Base-by-base conservation (phyloP, 2,113 vertebrate species). In the Passer montanus region DNA sequence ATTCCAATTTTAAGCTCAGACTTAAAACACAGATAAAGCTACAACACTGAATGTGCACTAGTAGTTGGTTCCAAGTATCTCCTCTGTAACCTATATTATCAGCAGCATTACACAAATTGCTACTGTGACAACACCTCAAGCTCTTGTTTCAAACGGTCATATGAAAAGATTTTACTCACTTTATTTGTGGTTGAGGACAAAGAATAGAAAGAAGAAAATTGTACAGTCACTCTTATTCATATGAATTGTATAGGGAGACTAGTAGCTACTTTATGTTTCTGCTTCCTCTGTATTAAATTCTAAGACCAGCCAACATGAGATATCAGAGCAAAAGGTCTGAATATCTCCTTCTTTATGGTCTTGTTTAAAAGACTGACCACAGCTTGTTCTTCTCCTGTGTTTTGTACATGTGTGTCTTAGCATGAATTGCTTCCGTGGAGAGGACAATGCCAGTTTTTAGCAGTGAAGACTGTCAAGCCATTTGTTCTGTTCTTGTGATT, bases 81-180 rank as follows among this genome's bases (percentile, higher is more conserved):
- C 3, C 24, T 64, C 72, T 69, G 22, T 63, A 67, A 52, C 24
- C 7, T 53, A 0, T 39, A 31, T 26, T 5, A 44, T 43, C 50
- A 69, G 41, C 4, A 66, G 10, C 7, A 22, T 79, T 53, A 22
- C n/a, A 69, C 21, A 75, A 39, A 33, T 30, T 59, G 15, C 52
- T 83, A 5, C 52, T n/a, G 14, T 67, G 44, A 33, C 20, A 87
- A 37, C 23, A 62, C 19, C 50, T 89, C 59, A 91, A 97, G 50
- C 78, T 94, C 31, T 88, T 97, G 44, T 41, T 96, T 56, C 88
- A 95, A 49, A 86, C 55, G 70, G 82, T 75, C 94, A 90, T 53
- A 58, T 63, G 73, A 64, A 79, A 82, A 85, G 5, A 18, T 35
- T 84, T 92, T 92, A 80, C 67, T 95, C 33, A 19, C n/a, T 91